Percentiles rank a stretch among this genome's conserved stretches.
phyloP scores from a whole-genome alignment of 2,888 invertebrate species.

The Catocala sponsa region DNA sequence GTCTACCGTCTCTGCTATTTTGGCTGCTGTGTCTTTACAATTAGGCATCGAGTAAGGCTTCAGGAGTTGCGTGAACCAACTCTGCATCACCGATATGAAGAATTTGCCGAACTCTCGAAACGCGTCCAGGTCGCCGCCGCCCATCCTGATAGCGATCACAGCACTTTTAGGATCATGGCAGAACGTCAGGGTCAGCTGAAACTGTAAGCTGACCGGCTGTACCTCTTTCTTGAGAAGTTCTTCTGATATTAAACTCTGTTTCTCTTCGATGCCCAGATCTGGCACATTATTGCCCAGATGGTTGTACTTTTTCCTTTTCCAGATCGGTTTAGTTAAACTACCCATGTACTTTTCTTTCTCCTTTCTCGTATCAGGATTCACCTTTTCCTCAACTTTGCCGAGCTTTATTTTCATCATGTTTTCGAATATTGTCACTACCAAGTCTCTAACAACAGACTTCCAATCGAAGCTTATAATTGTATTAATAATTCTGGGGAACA shows the following conservation, averaged over 20 bases:
- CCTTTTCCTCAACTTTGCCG: conserved; percentile 55
- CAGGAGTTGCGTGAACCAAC: conserved; percentile 62
- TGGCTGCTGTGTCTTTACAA: conserved; percentile 43
- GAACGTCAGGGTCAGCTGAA: conserved; percentile 61
- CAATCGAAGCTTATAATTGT: conserved; percentile 62
- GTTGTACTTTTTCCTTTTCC: conserved; percentile 65
- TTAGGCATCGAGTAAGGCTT: conserved; percentile 49
- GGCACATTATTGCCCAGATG: conserved; percentile 37
- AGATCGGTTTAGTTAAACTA: conserved; percentile 59
- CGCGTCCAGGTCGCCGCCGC: conserved; percentile 53
- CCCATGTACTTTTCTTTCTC: conserved; percentile 63
- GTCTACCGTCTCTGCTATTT: conserved; percentile 44
- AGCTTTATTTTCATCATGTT: conserved; percentile 62
- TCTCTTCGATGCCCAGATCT: conserved; percentile 55
- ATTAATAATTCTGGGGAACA: conserved; percentile 59
- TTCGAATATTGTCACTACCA: conserved; percentile 62
- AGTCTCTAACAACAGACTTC: conserved; percentile 58
- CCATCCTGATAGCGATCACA: conserved; percentile 46
- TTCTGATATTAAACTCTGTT: conserved; percentile 63
- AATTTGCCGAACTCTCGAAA: conserved; percentile 71
- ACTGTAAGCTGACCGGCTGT: conserved; percentile 51
- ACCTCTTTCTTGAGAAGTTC: conserved; percentile 58
- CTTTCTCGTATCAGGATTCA: conserved; percentile 51
- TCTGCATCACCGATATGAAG: conserved; percentile 57
- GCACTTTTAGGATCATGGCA: conserved; percentile 51